Conservation (phyloP, 2,113 vertebrate species). For the Ophiodon elongatus region DNA sequence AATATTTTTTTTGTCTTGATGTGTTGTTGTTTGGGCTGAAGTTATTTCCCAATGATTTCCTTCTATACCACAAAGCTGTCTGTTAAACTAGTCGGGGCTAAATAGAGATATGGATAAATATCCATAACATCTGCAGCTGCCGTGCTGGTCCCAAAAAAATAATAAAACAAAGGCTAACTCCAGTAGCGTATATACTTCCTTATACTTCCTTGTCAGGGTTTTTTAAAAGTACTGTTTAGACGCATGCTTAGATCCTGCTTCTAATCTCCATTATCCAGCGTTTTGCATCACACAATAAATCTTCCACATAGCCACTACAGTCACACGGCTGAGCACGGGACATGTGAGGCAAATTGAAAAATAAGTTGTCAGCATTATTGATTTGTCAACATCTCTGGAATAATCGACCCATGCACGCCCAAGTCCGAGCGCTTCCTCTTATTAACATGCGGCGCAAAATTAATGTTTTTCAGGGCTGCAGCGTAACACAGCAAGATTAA, state of each 20-base stretch:
- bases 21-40: slow-evolving; percentile 24
- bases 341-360: slow-evolving; percentile 82
- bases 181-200: neutral
- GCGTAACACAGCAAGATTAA: neutral
- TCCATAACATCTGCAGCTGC: slow-evolving; percentile 1
- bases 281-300: slow-evolving; percentile 28
- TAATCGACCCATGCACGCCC: slow-evolving; percentile 83
- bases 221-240: no score
- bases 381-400: slow-evolving; percentile 81
- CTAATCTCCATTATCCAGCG: slow-evolving; percentile 15
- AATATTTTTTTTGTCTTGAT: slow-evolving; percentile 47
- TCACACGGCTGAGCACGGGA: slow-evolving; percentile 62
- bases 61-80: slow-evolving; percentile 2
- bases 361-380: slow-evolving; percentile 83
- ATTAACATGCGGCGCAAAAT: neutral
- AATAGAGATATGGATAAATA: slow-evolving; percentile 6
- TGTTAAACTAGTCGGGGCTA: neutral
- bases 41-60: slow-evolving; percentile 12
- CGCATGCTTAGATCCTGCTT: neutral
- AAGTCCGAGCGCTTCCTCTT: slow-evolving; percentile 70
- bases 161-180: neutral
- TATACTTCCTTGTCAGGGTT: no score
- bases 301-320: neutral
- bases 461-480: neutral
- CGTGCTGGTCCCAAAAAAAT: neutral